Evolutionary conservation across 1,140 invertebrate genomes (phyloP).

Genomic region (Brachionus angularis): DNA sequence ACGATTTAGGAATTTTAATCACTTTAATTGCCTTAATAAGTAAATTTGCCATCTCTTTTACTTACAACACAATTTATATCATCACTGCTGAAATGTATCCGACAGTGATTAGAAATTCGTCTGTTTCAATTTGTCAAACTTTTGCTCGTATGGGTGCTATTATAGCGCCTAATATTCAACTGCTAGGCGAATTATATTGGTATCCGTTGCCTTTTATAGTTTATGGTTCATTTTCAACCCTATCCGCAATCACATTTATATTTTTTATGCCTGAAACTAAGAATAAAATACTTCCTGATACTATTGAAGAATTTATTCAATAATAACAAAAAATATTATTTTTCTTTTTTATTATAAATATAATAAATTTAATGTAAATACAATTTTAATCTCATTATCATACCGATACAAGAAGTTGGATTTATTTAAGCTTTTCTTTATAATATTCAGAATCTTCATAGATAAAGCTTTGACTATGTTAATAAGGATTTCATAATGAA

Average conservation of each 20-base stretch:
- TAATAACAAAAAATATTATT: constrained; percentile 34
- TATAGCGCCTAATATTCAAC: constrained; percentile 22
- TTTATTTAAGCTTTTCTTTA: too few species aligned
- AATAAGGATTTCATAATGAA: too few species aligned
- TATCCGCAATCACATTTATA: constrained; percentile 45
- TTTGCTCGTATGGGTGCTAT: background rate
- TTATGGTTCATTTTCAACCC: constrained; percentile 46
- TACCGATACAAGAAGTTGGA: too few species aligned
- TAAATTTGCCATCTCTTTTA: constrained; percentile 32
- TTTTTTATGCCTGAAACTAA: constrained; percentile 48
- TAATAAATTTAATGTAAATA: too few species aligned
- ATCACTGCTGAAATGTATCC: constrained; percentile 30
- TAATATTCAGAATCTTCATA: too few species aligned
- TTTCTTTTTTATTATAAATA: background rate
- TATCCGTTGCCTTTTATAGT: constrained; percentile 44
- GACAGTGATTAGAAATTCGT: constrained; percentile 34
- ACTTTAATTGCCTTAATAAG: constrained; percentile 21
- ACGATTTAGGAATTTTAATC: background rate
- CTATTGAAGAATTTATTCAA: constrained; percentile 46
- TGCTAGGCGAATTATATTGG: constrained; percentile 43
- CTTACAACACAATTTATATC: constrained; percentile 34
- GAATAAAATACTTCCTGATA: constrained; percentile 47
- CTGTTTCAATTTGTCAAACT: constrained; percentile 13
- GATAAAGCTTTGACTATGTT: too few species aligned
- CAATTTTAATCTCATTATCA: too few species aligned